A percentile compares a stretch with the other conserved stretches of the same genome.
Evolutionary conservation across 2,888 invertebrate species (phyloP).

Genomic region (Rhagium mordax): DNA sequence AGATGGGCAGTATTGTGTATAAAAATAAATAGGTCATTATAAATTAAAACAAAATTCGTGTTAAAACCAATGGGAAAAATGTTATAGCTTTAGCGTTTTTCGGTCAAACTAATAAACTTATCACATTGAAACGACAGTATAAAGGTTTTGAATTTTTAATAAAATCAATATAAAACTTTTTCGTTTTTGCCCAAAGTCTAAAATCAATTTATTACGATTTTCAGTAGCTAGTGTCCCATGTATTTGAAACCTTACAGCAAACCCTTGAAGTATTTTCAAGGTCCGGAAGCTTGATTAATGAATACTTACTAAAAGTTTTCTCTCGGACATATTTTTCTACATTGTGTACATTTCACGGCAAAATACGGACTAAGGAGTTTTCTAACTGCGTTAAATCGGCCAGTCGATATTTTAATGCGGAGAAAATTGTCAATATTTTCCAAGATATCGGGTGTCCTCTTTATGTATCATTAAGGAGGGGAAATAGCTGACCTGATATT

Average conservation of each 20-base stretch:
- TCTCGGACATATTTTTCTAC: not conserved
- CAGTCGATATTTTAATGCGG: not conserved
- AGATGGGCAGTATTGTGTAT: no score
- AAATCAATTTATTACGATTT: no score
- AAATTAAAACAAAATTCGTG: no score
- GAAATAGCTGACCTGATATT: not conserved
- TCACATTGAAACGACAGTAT: no score
- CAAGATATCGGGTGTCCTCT: not conserved
- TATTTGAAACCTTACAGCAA: not conserved
- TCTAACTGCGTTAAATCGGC: slow-evolving; percentile 13
- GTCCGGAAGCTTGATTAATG: not conserved
- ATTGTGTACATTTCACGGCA: not conserved
- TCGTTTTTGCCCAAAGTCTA: no score
- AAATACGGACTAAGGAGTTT: not conserved
- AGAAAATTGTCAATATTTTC: not conserved
- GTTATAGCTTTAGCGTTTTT: no score
- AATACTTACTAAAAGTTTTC: not conserved
- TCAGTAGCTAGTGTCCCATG: no score
- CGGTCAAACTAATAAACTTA: no score
- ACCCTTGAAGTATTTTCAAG: not conserved
- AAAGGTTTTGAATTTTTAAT: no score
- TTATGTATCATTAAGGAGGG: not conserved
- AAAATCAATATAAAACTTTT: no score
- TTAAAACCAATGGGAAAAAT: no score
- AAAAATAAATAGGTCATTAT: no score